Evolutionary conservation across 2,888 invertebrate species (phyloP).

Genomic region (Harpalus rubripes): DNA sequence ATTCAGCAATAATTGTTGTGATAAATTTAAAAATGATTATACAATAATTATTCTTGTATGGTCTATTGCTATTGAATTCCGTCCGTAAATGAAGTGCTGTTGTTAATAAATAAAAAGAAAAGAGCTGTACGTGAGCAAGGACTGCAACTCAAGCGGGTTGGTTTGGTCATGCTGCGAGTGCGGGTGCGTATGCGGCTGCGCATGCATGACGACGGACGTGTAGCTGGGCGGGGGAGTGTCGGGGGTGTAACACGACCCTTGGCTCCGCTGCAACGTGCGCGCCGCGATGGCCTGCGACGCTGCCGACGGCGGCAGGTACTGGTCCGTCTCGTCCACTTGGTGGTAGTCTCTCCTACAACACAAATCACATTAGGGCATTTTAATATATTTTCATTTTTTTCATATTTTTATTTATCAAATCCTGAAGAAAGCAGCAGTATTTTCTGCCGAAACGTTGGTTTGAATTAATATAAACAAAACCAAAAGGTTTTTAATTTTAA

Average conservation of each 20-base stretch:
- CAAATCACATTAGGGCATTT: slow-evolving; percentile 7
- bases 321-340: slow-evolving; percentile 92
- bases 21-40: too few relatives aligned
- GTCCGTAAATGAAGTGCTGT: slow-evolving; percentile 4
- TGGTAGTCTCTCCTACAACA: slow-evolving; percentile 86
- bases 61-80: background rate
- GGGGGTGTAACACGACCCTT: slow-evolving; percentile 84
- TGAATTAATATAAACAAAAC: too few relatives aligned
- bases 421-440: too few relatives aligned
- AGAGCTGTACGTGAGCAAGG: slow-evolving; percentile 73
- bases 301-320: slow-evolving; percentile 84
- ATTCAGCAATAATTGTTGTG: background rate
- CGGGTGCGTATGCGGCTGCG: slow-evolving; percentile 72
- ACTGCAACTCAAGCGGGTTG: slow-evolving; percentile 77
- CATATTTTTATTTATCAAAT: too few relatives aligned
- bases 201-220: slow-evolving; percentile 81
- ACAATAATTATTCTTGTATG: too few relatives aligned
- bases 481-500: too few relatives aligned
- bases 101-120: slow-evolving; percentile 25
- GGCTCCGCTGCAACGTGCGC: slow-evolving; percentile 83
- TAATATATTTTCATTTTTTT: too few relatives aligned
- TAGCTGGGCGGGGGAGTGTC: slow-evolving; percentile 82
- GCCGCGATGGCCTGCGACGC: slow-evolving; percentile 82
- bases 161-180: slow-evolving; percentile 73
- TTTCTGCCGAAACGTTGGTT: too few relatives aligned